Conservation (phyloP, 2,888 invertebrate species). For the Tachina fera region DNA sequence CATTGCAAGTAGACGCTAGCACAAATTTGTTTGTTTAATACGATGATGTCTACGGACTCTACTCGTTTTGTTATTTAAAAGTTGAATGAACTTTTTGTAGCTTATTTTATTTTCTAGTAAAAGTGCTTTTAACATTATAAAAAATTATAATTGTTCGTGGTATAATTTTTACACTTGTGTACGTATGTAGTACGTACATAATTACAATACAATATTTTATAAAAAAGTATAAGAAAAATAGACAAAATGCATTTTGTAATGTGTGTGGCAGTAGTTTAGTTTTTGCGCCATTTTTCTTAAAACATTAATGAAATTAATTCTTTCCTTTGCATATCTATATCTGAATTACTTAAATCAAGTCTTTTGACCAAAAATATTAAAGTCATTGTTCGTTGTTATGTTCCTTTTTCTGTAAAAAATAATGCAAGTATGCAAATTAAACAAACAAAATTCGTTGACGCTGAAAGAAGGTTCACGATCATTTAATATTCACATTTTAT, state of each 20-base stretch:
- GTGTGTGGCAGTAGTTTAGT: constrained; percentile 17
- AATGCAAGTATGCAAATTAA: constrained; percentile 44
- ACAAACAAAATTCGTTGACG: constrained; percentile 35
- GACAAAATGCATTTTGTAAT: constrained; percentile 2
- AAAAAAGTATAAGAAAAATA: background rate
- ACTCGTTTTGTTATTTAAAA: constrained; percentile 46
- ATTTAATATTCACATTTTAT: constrained; percentile 52
- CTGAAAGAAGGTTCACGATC: constrained; percentile 18
- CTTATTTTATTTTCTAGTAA: constrained; percentile 43
- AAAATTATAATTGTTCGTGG: background rate
- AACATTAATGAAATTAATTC: background rate
- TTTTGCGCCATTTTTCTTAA: constrained; percentile 49
- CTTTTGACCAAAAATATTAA: background rate
- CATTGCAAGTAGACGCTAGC: background rate
- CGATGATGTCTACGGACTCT: constrained; percentile 30
- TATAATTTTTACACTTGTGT: too few species aligned
- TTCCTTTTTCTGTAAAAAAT: background rate
- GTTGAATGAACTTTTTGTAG: constrained; percentile 68
- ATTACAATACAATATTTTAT: too few species aligned
- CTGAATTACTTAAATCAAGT: too few species aligned
- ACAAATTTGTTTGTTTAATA: constrained; percentile 21
- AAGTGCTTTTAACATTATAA: constrained; percentile 11
- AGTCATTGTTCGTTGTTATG: too few species aligned
- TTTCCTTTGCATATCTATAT: background rate
- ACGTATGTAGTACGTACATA: too few species aligned